phyloP scores from a whole-genome alignment of 2,888 invertebrate species.

The Brachyptera putata region DNA sequence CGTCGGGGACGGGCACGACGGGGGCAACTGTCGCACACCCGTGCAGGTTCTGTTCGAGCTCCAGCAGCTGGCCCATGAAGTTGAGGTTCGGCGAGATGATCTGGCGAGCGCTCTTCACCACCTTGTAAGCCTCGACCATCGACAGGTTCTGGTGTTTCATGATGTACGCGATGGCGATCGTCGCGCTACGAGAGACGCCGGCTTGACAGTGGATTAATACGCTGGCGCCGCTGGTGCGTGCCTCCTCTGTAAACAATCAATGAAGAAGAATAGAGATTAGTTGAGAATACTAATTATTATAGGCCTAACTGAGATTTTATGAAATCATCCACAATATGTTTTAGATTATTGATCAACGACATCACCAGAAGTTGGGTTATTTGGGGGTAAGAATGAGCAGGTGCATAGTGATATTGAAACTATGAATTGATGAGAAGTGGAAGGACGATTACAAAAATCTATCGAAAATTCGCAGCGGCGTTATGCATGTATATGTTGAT shows the following conservation, averaged over 20 bases:
- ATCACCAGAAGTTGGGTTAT: no score
- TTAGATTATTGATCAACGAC: no score
- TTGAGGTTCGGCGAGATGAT: constrained; percentile 95
- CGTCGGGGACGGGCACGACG: constrained; percentile 14
- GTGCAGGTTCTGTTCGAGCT: constrained; percentile 69
- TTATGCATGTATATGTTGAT: no score
- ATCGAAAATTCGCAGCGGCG: no score
- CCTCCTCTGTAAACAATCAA: constrained; percentile 59
- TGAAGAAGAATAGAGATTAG: constrained; percentile 33
- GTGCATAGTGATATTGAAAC: no score
- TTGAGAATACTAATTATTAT: no score
- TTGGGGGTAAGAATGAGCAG: no score
- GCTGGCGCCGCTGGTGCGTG: constrained; percentile 62
- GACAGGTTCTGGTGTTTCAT: constrained; percentile 82
- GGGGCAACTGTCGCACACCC: constrained; percentile 8
- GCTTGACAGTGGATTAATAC: constrained; percentile 94
- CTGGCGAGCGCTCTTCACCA: constrained; percentile 77
- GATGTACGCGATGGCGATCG: constrained; percentile 90
- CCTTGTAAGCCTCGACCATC: constrained; percentile 81
- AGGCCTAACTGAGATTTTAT: no score
- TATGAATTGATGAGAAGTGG: no score
- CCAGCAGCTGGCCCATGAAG: constrained; percentile 86
- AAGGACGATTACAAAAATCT: no score
- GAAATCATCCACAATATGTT: no score
- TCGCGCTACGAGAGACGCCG: constrained; percentile 90